phyloP scores from a whole-genome alignment of 2,797 vertebrate species.

The Phaenicophaeus curvirostris region DNA sequence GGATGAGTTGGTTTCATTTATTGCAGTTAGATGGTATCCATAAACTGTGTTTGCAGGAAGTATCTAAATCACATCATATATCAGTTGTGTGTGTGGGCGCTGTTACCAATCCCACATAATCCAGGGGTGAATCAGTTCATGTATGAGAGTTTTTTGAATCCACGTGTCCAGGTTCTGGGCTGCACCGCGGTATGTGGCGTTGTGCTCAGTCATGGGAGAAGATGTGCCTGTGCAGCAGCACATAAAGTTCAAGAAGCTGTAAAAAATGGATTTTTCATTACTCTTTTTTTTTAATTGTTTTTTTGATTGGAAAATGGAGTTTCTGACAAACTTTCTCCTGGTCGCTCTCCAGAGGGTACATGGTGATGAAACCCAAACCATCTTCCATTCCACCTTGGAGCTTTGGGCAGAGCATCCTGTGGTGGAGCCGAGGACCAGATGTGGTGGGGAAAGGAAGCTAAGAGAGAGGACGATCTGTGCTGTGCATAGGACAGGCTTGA shows the following conservation, averaged over 20 bases:
- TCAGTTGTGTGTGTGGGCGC: conserved; percentile 38
- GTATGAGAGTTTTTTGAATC: not conserved
- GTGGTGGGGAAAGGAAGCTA: not conserved
- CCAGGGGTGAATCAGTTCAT: conserved; percentile 6
- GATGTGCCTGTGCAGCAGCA: not conserved
- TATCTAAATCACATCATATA: not conserved
- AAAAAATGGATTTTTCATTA: not conserved
- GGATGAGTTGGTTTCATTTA: conserved; percentile 61
- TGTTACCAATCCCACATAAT: not conserved
- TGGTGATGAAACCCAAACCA: not conserved
- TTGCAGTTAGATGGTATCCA: conserved; percentile 48
- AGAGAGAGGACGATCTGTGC: rapidly evolving
- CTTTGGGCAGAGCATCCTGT: rapidly evolving
- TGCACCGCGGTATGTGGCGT: not conserved
- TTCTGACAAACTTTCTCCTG: not conserved
- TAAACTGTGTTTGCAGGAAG: conserved; percentile 57
- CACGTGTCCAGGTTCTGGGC: not conserved
- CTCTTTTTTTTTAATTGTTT: not conserved
- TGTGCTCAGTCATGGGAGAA: rapidly evolving
- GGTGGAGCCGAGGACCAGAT: not conserved
- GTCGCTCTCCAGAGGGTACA: not conserved
- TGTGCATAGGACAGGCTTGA: not conserved
- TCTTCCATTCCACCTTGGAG: not conserved
- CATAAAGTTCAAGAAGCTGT: not conserved
- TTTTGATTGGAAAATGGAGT: not conserved